Conservation (phyloP, 2,113 vertebrate species). For the Lepus americanus region DNA sequence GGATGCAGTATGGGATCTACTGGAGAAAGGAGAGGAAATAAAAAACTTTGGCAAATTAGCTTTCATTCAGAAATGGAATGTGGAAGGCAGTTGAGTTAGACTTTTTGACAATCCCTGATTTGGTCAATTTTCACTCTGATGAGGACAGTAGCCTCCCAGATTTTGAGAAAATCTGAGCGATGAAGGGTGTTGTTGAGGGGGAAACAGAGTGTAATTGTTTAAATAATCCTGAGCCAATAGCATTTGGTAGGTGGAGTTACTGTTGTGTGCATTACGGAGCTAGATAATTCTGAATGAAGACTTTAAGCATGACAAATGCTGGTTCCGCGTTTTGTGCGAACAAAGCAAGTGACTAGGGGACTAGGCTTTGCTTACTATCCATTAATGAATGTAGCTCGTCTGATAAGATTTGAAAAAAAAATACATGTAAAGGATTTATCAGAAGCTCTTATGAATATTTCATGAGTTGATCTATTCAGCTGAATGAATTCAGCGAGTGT, state of each 20-base stretch:
- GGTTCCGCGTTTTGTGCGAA: constrained; percentile 59
- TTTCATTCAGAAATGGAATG: constrained; percentile 67
- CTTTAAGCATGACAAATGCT: constrained; percentile 61
- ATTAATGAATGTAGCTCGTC: constrained; percentile 24
- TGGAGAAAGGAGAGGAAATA: not conserved
- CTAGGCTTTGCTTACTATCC: constrained; percentile 22
- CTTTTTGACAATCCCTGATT: constrained; percentile 41
- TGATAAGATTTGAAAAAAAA: constrained; percentile 56
- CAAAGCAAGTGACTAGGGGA: constrained; percentile 27
- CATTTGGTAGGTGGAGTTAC: constrained; percentile 88
- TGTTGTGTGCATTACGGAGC: constrained; percentile 84
- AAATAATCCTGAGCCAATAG: constrained; percentile 89
- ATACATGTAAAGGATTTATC: constrained; percentile 84
- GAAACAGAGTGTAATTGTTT: constrained; percentile 77
- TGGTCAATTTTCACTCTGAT: not conserved
- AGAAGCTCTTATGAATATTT: constrained; percentile 86
- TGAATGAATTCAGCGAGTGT: constrained; percentile 89
- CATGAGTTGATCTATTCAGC: constrained; percentile 87
- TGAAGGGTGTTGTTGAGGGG: constrained; percentile 56
- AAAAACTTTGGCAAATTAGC: constrained; percentile 56
- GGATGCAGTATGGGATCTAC: constrained; percentile 59
- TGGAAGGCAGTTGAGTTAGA: constrained; percentile 22
- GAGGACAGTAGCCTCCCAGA: not conserved
- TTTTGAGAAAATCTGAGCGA: constrained; percentile 8
- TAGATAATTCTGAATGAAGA: constrained; percentile 88